Evolutionary conservation across 1,140 invertebrate species (phyloP), one percentile per base, ranked within the genome.

Genomic region (Pseudomyrmex gracilis): DNA sequence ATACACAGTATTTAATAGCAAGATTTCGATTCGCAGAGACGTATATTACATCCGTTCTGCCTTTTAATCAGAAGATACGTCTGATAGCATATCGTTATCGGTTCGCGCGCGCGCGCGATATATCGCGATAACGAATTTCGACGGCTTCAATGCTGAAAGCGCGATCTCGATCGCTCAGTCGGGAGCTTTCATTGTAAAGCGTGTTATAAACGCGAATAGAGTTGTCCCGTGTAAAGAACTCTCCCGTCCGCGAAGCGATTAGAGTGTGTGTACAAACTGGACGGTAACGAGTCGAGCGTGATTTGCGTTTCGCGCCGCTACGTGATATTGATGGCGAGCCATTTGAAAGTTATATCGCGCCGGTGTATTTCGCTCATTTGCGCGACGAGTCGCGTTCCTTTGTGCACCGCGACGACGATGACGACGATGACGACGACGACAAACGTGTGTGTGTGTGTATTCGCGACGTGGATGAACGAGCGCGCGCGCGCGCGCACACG

Each of bases 321-420:
- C 17, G 45, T 24, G 58, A 78, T 57, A 78, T 34, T 57, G 76
- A 78, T 70, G 34, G 24, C 76, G 51, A 57, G 51, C 70, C 64
- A 64, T 58, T 78, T 43, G 76, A 78, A 70, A 78, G 53, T 78
- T 78, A 24, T 5, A 78, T 58, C 64, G 51, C 15, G 49, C 20
- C n/a, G 17, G 67, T 76, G 34, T 70, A 47, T 43, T 57, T 43
- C 51, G 22, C 64, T 70, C 76, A 66, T 78, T 78, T 78, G 17
- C 63, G 17, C 63, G 45, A 34, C 15, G 34, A 34, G 64, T 24
- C 51, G 80, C 13, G 77, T 86, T 82, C 76, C 85, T 78, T 58
- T 64, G 53, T 66, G 57, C 3, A 51, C 51, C 47, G 74, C 51
- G 34, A 34, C 34, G 34, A 34, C 34, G n/a, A n/a, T n/a, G n/a